Base-by-base conservation (phyloP, 1,140 invertebrate genomes). In the Zaprionus davidi region DNA sequence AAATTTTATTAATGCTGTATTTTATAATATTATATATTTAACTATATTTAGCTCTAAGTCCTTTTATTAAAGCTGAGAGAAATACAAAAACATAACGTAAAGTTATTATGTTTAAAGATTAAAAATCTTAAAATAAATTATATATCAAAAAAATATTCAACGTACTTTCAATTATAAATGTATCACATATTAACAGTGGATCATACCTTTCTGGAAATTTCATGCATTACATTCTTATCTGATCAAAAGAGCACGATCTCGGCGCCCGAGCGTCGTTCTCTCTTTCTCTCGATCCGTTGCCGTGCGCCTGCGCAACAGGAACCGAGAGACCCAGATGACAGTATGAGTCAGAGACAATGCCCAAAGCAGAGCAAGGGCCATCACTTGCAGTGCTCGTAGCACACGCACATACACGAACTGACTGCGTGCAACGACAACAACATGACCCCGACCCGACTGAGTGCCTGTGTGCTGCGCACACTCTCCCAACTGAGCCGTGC, bases 361-460 rank as follows among this genome's bases (percentile, higher is more conserved):
- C 51, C 62, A 11, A 75, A 75, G 49, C 41, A 17, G 41, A 46
- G 41, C 41, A 75, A 83, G 66, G 55, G 78, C 72, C 72, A 71
- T 78, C 65, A 80, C 63, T 58, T 34, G 76, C 31, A 38, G 26
- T 17, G 41, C 41, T 59, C 55, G 46, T 58, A 82, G 59, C 79
- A 86, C 65, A 82, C 76, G 62, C 81, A 83, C 73, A 83, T 67
- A 80, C 83, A 86, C 81, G 60, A 59, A 67, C 70, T 69, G 56
- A 34, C 51, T 72, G 69, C 62, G 70, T 72, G 74, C 69, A 70
- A 41, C 41, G 65, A 59, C 74, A 66, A 65, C 84, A 77, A 76
- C 77, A 66, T 81, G 84, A 88, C 84, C 84, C 83, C 84, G 84
- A 84, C 84, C 84, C 81, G 84, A 64, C 68, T 79, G 62, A 63